Evolutionary conservation across 1,140 invertebrate genomes (phyloP), one percentile per base, ranked within the genome.

Genomic region (Adelges cooleyi): DNA sequence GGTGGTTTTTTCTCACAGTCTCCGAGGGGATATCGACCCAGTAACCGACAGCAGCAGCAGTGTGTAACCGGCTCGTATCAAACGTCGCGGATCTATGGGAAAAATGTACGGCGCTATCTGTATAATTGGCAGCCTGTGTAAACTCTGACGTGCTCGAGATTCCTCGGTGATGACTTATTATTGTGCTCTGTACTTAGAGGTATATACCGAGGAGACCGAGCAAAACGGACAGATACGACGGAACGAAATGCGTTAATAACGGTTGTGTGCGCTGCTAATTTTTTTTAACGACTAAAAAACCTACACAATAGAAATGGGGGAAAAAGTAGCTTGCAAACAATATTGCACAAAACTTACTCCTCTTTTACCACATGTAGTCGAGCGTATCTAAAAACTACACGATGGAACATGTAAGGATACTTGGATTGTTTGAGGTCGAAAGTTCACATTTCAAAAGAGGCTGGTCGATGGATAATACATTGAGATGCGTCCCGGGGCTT

Each of bases 101-200:
- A 59, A 44, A 44, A 42, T 44, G 3, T 54, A 44, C 25, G 9
- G 2, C 11, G n/a, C 23, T 18, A 11, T 44, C 17, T 54, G 5
- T 59, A 18, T 59, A 44, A 59, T 59, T 44, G 54, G 42, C 54
- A 44, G 54, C 15, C 36, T n/a, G 5, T 33, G 29, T 33, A 38
- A 10, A 56, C 18, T 23, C 42, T 56, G 36, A 56, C 53, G 23
- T 54, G 36, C 33, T 22, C 23, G 1, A 23, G 38, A 59, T 59
- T 44, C 23, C 29, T 51, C 54, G 20, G 8, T 1, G 54, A 59
- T 59, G 54, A 59, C 23, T 59, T 59, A 59, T 59, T 59, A 59
- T 59, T 42, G 53, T 8, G 4, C 27, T 53, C 17, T 33, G 29
- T 10, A 33, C 20, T 13, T 18, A 29, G 27, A 17, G 13, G 51